These are phyloP conservation scores for Tiliacea citrago DNA, from an alignment of 2,888 invertebrate species.

Conservation along the genomic window DNA sequence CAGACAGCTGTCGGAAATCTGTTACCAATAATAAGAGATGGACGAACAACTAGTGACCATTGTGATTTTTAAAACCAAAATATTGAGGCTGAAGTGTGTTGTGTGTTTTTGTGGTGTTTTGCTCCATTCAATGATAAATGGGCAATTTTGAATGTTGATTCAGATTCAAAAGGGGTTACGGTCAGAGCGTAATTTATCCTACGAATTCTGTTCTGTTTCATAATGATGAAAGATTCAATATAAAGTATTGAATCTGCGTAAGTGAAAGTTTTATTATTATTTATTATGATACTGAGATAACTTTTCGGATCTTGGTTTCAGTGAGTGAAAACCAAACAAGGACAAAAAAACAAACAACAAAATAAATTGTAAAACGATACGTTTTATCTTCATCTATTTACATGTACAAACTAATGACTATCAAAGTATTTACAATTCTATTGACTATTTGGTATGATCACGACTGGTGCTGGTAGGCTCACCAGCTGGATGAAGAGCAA, in stretches of 20 bases:
- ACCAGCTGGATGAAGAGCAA: conserved; percentile 60
- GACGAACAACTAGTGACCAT: not conserved
- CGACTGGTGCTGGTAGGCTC: conserved; percentile 68
- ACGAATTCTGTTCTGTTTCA: not conserved
- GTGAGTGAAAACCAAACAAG: not conserved
- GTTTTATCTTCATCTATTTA: conserved; percentile 71
- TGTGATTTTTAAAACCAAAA: conserved; percentile 3
- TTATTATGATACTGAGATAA: not conserved
- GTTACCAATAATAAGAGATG: not conserved
- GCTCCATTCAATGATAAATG: not conserved
- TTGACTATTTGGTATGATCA: conserved; percentile 88
- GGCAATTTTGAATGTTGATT: conserved; percentile 2
- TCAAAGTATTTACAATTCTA: conserved; percentile 85
- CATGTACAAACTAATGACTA: conserved; percentile 86
- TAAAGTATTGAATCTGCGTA: too few relatives aligned
- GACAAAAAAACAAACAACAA: conserved; percentile 30
- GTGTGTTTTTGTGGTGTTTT: not conserved
- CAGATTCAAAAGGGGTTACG: not conserved
- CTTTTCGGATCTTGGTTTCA: not conserved
- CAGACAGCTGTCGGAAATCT: conserved; percentile 9
- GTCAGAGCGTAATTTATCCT: not conserved
- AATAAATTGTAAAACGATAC: conserved; percentile 65
- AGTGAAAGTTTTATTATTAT: too few relatives aligned
- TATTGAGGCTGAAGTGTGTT: not conserved
- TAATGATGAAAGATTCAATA: too few relatives aligned